Evolutionary conservation across 2,797 vertebrate species (phyloP).

Genomic region (Oceanodroma leucorhoa): DNA sequence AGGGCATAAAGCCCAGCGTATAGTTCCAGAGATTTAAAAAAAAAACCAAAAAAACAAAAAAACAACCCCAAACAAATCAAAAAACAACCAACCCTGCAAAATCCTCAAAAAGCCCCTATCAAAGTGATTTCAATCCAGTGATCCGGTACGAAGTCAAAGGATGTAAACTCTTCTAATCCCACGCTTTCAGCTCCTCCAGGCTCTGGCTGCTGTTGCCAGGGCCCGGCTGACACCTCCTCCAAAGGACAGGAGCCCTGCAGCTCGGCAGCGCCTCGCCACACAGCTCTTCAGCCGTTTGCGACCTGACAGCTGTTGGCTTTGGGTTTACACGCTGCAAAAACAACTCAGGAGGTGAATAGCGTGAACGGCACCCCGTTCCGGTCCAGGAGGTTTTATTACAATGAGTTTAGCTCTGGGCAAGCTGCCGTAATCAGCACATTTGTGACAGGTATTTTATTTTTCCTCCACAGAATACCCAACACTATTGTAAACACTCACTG

Average conservation of each 20-base stretch:
- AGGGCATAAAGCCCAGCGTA: constrained; percentile 56
- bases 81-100: constrained; percentile 33
- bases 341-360: constrained; percentile 39
- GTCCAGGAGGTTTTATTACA: constrained; percentile 49
- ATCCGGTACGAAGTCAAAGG: constrained; percentile 78
- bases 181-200: constrained; percentile 79
- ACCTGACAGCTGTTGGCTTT: constrained; percentile 79
- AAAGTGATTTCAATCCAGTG: constrained; percentile 79
- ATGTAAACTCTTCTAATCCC: constrained; percentile 86
- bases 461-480: neutral
- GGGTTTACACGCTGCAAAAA: constrained; percentile 54
- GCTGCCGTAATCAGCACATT: constrained; percentile 44
- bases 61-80: neutral
- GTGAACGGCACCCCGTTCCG: constrained; percentile 32
- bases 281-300: constrained; percentile 44
- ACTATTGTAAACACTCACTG: constrained; percentile 5
- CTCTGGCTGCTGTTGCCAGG: constrained; percentile 71
- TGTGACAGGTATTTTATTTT: constrained; percentile 47
- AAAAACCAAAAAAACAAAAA: neutral
- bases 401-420: constrained; percentile 53
- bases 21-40: constrained; percentile 66
- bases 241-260: constrained; percentile 38
- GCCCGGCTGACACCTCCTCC: constrained; percentile 65
- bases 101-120: constrained; percentile 72
- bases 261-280: constrained; percentile 53